Percentiles rank a stretch among this genome's conserved stretches.
Evolutionary conservation across 2,888 invertebrate genomes (phyloP).

Genomic region (Gnatocerus cornutus): DNA sequence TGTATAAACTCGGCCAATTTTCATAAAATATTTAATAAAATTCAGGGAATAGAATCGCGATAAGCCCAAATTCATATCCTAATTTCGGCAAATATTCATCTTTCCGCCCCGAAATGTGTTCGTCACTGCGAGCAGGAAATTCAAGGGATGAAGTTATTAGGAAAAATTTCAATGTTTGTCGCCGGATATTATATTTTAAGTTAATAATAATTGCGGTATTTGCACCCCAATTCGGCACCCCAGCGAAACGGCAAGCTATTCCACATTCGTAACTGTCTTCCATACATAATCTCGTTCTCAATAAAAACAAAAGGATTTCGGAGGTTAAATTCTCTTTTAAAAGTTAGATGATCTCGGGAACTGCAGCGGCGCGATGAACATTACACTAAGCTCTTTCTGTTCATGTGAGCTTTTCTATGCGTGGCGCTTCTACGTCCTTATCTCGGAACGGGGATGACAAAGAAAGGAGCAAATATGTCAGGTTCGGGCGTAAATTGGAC

Average conservation of each 20-base stretch:
- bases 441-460: conserved; percentile 50
- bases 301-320: conserved; percentile 8
- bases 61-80: conserved; percentile 48
- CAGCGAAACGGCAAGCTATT: neutral
- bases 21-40: conserved; percentile 51
- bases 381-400: conserved; percentile 52
- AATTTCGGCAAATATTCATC: conserved; percentile 50
- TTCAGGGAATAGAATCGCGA: conserved; percentile 47
- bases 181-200: conserved; percentile 69
- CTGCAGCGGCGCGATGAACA: conserved; percentile 51
- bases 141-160: conserved; percentile 65
- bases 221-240: conserved; percentile 11
- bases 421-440: conserved; percentile 50
- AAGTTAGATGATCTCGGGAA: conserved; percentile 52
- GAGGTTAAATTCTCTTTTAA: conserved; percentile 37
- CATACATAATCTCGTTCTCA: neutral
- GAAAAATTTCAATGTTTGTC: conserved; percentile 69
- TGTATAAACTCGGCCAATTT: conserved; percentile 48
- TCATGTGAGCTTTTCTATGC: conserved; percentile 46
- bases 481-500: conserved; percentile 56
- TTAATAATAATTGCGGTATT: conserved; percentile 64
- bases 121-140: conserved; percentile 56
- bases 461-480: conserved; percentile 54
- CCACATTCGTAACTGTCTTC: neutral
- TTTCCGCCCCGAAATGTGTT: conserved; percentile 43